Percentiles rank a stretch among this genome's conserved stretches.
Evolutionary conservation across 2,888 invertebrate genomes (phyloP).

Genomic region (Diabrotica balteata): DNA sequence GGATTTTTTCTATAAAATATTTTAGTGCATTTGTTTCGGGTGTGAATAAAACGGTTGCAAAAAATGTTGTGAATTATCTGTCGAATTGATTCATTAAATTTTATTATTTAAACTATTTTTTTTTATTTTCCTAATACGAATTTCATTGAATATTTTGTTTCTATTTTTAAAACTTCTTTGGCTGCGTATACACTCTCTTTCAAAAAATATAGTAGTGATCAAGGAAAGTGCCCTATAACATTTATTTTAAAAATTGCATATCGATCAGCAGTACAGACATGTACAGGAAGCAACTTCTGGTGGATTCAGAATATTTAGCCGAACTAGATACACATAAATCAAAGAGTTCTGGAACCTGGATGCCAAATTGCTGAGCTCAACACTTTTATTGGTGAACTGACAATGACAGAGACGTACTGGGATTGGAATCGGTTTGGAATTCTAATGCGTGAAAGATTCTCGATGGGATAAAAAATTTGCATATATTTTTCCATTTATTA

Average conservation of each 20-base stretch:
- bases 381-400: conserved; percentile 51
- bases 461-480: too few relatives aligned
- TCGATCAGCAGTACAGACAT: conserved; percentile 45
- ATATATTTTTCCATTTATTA: too few relatives aligned
- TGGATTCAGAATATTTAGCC: conserved; percentile 57
- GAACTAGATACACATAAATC: conserved; percentile 56
- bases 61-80: too few relatives aligned
- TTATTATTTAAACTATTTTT: too few relatives aligned
- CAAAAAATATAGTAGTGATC: conserved; percentile 36
- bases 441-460: not conserved
- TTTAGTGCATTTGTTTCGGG: too few relatives aligned
- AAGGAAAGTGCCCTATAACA: conserved; percentile 35
- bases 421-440: conserved; percentile 13
- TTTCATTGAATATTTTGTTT: too few relatives aligned
- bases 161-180: too few relatives aligned
- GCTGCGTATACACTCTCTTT: too few relatives aligned
- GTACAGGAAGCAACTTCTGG: conserved; percentile 49
- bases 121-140: too few relatives aligned
- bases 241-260: conserved; percentile 43
- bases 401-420: conserved; percentile 31
- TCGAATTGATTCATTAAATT: too few relatives aligned
- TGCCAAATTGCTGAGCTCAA: conserved; percentile 56
- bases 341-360: conserved; percentile 50
- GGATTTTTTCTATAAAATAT: too few relatives aligned
- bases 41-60: too few relatives aligned